Evolutionary conservation across 2,888 invertebrate species (phyloP).

Genomic region (Cynaeus angustus): DNA sequence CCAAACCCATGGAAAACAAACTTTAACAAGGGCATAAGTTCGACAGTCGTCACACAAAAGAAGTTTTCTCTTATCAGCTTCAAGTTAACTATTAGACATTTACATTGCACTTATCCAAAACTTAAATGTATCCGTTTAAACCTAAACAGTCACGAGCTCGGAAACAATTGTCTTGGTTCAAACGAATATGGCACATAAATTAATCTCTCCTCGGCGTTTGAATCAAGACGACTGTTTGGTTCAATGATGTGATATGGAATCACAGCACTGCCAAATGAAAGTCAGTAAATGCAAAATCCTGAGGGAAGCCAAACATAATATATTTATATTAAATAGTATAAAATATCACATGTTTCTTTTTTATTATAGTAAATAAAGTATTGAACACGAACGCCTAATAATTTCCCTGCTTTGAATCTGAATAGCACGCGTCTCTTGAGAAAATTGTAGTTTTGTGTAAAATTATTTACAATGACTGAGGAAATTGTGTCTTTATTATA

Average conservation of each 20-base stretch:
- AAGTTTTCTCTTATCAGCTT: slow-evolving; percentile 52
- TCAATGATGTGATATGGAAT: slow-evolving; percentile 15
- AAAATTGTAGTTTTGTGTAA: slow-evolving; percentile 24
- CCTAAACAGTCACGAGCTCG: slow-evolving; percentile 68
- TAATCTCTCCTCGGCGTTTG: slow-evolving; percentile 59
- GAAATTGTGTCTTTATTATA: slow-evolving; percentile 44
- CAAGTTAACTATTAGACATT: slow-evolving; percentile 62
- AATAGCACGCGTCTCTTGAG: slow-evolving; percentile 48
- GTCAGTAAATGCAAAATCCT: slow-evolving; percentile 66
- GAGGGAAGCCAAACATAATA: slow-evolving; percentile 69
- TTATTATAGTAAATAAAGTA: slow-evolving; percentile 66
- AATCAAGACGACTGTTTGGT: slow-evolving; percentile 37
- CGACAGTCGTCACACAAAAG: slow-evolving; percentile 38
- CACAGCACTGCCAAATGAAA: slow-evolving; percentile 51
- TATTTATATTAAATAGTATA: slow-evolving; percentile 70
- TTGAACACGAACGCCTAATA: slow-evolving; percentile 64
- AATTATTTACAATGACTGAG: slow-evolving; percentile 46
- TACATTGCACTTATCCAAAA: slow-evolving; percentile 72
- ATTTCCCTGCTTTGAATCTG: slow-evolving; percentile 50
- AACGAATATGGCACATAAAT: slow-evolving; percentile 63
- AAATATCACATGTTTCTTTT: slow-evolving; percentile 72
- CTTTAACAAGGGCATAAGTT: slow-evolving; percentile 30
- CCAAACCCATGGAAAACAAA: slow-evolving; percentile 37
- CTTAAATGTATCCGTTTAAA: slow-evolving; percentile 64
- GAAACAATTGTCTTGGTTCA: slow-evolving; percentile 54